Evolutionary conservation across 2,113 vertebrate species (phyloP).

Genomic region (Echinops telfairi): DNA sequence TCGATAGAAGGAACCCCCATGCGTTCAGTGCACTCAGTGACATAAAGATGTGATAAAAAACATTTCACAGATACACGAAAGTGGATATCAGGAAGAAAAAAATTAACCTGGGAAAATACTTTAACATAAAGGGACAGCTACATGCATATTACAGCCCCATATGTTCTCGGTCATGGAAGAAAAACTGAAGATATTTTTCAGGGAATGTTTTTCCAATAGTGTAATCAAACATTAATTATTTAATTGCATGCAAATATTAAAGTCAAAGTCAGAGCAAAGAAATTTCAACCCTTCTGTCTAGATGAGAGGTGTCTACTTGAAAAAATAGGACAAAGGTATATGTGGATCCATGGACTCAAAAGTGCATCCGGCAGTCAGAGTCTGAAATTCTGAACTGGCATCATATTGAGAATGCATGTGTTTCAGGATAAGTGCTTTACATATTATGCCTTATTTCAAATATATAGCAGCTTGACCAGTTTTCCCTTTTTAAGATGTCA

Average conservation of each 20-base stretch:
- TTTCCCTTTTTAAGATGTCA: background rate
- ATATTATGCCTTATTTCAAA: background rate
- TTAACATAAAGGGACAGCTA: background rate
- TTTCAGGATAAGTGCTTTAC: background rate
- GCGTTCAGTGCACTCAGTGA: background rate
- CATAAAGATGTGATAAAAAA: background rate
- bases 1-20: background rate
- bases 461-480: background rate
- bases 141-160: background rate
- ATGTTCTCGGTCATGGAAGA: background rate
- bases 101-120: background rate
- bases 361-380: background rate
- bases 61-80: background rate
- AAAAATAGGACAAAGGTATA: background rate
- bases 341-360: background rate
- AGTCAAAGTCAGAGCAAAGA: background rate
- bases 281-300: background rate
- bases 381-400: background rate
- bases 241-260: background rate
- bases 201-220: background rate
- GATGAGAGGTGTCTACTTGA: background rate
- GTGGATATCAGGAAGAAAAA: background rate
- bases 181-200: background rate
- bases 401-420: background rate
- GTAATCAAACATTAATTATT: background rate